Conservation (phyloP, 2,113 vertebrate genomes). For the Piliocolobus tephrosceles region DNA sequence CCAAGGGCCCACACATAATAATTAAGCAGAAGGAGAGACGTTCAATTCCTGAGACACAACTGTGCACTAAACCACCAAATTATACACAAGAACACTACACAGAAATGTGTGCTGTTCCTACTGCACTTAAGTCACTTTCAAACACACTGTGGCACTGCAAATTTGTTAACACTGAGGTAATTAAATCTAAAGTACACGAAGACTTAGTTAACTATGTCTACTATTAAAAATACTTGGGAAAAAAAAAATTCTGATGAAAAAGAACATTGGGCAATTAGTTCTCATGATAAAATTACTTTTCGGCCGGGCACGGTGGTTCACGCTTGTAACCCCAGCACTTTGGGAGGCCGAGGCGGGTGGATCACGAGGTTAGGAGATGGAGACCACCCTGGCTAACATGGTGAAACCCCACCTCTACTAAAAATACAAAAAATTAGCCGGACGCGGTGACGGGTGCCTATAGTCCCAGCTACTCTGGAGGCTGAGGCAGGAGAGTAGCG, state of each 20-base stretch:
- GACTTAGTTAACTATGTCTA: not conserved
- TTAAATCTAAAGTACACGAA: not conserved
- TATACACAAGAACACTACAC: not conserved
- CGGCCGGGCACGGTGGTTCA: no score
- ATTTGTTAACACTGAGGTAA: not conserved
- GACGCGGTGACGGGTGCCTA: no score
- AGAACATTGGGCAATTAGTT: not conserved
- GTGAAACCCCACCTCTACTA: no score
- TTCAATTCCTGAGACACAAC: not conserved
- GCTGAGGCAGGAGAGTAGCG: no score
- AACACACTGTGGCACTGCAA: not conserved
- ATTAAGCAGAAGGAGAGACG: not conserved
- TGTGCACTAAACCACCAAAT: not conserved
- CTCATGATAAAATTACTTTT: not conserved
- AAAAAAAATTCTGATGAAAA: conserved; percentile 44
- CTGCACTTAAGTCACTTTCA: conserved; percentile 18
- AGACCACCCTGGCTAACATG: no score
- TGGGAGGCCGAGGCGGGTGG: no score
- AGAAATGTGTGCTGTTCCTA: not conserved
- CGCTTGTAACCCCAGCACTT: no score
- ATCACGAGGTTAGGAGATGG: no score
- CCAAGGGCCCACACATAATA: not conserved
- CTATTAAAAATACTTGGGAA: not conserved
- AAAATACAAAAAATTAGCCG: no score
- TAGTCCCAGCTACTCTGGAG: no score